Conservation (phyloP, 2,888 invertebrate species). For the Drosophila robusta region DNA sequence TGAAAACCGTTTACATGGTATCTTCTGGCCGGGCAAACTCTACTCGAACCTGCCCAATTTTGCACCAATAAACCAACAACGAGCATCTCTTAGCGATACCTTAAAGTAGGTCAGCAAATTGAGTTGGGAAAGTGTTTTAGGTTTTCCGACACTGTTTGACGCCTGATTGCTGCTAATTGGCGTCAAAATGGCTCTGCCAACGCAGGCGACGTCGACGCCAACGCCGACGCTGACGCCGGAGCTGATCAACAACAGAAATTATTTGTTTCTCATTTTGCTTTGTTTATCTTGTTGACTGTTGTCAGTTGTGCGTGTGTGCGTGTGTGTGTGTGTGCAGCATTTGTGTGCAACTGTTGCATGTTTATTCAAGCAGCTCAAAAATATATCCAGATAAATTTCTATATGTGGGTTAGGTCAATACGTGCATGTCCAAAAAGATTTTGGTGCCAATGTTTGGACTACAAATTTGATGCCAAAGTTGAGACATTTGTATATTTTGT, state of each 20-base stretch:
- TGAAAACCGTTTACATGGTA: not conserved
- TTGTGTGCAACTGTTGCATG: conserved; percentile 72
- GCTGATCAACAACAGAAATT: conserved; percentile 23
- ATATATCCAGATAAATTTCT: conserved; percentile 28
- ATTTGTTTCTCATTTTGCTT: conserved; percentile 65
- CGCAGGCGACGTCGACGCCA: conserved; percentile 36
- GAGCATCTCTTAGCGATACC: conserved; percentile 29
- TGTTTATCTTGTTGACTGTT: conserved; percentile 65
- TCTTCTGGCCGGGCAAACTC: not conserved
- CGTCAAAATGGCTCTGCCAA: conserved; percentile 69
- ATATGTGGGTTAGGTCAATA: conserved; percentile 76
- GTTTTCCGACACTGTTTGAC: conserved; percentile 62
- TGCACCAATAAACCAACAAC: not conserved
- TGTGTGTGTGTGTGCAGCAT: conserved; percentile 52
- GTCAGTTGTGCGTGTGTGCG: conserved; percentile 28
- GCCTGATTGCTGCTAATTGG: conserved; percentile 80
- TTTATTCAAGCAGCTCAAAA: conserved; percentile 42
- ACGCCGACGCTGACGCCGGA: conserved; percentile 21
- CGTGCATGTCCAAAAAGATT: conserved; percentile 16
- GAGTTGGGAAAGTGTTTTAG: conserved; percentile 67
- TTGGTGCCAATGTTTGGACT: conserved; percentile 32
- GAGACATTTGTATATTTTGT: conserved; percentile 28
- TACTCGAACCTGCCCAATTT: not conserved
- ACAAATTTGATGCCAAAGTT: conserved; percentile 53
- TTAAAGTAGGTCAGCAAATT: conserved; percentile 69